Percentiles rank a stretch among this genome's conserved stretches.
phyloP scores from a whole-genome alignment of 2,888 invertebrate genomes.

The Cloeon dipterum region DNA sequence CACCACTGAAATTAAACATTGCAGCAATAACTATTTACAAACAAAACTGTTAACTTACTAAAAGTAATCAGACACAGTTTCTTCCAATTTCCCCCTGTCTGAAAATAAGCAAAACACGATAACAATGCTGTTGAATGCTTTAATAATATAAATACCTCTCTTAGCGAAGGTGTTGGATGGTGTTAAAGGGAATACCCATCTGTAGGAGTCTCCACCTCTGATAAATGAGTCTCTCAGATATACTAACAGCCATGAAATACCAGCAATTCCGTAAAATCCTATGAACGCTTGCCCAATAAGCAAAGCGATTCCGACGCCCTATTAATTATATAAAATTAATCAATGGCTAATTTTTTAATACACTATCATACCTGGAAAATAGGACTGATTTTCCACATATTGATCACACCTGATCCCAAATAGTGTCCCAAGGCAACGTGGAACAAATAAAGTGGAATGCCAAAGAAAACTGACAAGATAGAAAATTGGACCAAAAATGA shows the following conservation, averaged over 20 bases:
- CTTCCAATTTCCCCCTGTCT: slow-evolving; percentile 28
- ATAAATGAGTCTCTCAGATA: slow-evolving; percentile 73
- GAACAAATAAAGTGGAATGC: slow-evolving; percentile 64
- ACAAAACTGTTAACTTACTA: slow-evolving; percentile 10
- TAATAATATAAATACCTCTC: background rate
- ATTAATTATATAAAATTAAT: slow-evolving; percentile 5
- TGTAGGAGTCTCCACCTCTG: slow-evolving; percentile 49
- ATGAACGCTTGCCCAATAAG: slow-evolving; percentile 55
- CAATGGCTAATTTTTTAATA: background rate
- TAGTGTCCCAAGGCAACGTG: slow-evolving; percentile 71
- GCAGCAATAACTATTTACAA: background rate
- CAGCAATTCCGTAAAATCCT: slow-evolving; percentile 69
- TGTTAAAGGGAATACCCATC: slow-evolving; percentile 55
- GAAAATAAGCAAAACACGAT: background rate
- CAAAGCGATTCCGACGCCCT: slow-evolving; percentile 64
- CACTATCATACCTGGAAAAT: slow-evolving; percentile 37
- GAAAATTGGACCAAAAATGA: slow-evolving; percentile 77
- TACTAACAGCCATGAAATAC: slow-evolving; percentile 77
- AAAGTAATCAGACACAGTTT: slow-evolving; percentile 57
- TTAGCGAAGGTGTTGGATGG: slow-evolving; percentile 26
- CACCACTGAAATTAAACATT: slow-evolving; percentile 28
- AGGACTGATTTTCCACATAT: slow-evolving; percentile 86
- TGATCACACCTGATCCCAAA: slow-evolving; percentile 60
- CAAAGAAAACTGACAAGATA: slow-evolving; percentile 54
- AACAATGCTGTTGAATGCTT: background rate